Percentiles rank a stretch among this genome's conserved stretches.
Evolutionary conservation across 2,797 vertebrate genomes (phyloP).

Genomic region (Cuculus canorus): DNA sequence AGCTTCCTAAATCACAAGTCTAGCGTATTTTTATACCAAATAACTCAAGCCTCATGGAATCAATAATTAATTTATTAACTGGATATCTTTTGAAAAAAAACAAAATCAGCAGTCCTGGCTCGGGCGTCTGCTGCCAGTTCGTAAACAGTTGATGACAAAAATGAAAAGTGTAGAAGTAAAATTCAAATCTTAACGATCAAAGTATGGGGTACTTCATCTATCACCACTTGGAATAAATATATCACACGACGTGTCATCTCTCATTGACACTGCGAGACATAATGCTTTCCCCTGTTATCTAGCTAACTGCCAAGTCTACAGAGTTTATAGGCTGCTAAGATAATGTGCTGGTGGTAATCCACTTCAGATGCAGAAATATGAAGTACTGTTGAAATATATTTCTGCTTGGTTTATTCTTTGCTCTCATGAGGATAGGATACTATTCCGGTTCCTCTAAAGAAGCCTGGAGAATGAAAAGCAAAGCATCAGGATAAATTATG

Average conservation of each 20-base stretch:
- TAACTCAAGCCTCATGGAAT: conserved; percentile 19
- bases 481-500: conserved; percentile 71
- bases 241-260: conserved; percentile 48
- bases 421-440: conserved; percentile 43
- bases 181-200: conserved; percentile 41
- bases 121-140: conserved; percentile 29
- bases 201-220: conserved; percentile 48
- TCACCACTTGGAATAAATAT: conserved; percentile 57
- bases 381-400: conserved; percentile 67
- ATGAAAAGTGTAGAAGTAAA: conserved; percentile 44
- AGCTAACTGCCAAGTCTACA: conserved; percentile 38
- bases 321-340: conserved; percentile 64
- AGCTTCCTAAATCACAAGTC: conserved; percentile 55
- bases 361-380: conserved; percentile 66
- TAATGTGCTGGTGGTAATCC: conserved; percentile 59
- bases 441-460: conserved; percentile 67
- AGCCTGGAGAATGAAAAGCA: conserved; percentile 50
- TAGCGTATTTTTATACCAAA: conserved; percentile 46
- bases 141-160: conserved; percentile 52
- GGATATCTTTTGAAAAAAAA: conserved; percentile 47
- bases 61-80: conserved; percentile 72
- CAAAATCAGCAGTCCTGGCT: conserved; percentile 46
- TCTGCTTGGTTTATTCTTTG: conserved; percentile 63
- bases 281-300: conserved; percentile 63
- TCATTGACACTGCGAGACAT: conserved; percentile 56